Base-by-base conservation (phyloP, 1,140 invertebrate species). In the Macrostomum lignano region DNA sequence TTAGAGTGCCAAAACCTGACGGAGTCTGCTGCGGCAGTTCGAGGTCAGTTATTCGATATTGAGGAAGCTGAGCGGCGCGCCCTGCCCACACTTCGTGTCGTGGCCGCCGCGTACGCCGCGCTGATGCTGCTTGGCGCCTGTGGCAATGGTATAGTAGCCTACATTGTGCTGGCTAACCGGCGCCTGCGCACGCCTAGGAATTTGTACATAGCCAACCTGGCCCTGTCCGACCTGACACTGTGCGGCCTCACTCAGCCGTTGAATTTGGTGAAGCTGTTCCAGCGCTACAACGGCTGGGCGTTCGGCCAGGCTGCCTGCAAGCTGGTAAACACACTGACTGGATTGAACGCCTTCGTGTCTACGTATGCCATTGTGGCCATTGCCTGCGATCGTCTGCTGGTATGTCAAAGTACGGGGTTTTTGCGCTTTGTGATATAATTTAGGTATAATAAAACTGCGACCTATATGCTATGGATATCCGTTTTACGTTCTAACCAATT, bases 191-290 rank as follows among this genome's bases (percentile, higher is more conserved):
- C 55, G 2, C 44, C 46, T 14, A 34, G 52, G 26, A 58, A 58
- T 40, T 45, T 55, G 34, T 44, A 41, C 38, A 59, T 58, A 35
- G 48, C 58, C 2, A 58, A 58, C 38, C 39, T 58, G n/a, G 51
- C 55, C n/a, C 20, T 55, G 6, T 51, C 48, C 2, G 58, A 58
- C 39, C 43, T 58, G 26, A 41, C 55, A 9, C 41, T 52, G 26
- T 49, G 46, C 33, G 55, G 55, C 1, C 47, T 58, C 32, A 42
- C 55, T 2, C 23, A 46, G 13, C 29, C 42, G 3, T 30, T 42
- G 22, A 47, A 55, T 38, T 37, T 54, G n/a, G 39, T 54, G 4
- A 48, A 51, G 14, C 19, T 28, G 9, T 9, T 28, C 4, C 19
- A 14, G 4, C 19, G 47, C 25, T 36, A 28, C 9, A 28, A 28